A percentile compares a stretch with the other conserved stretches of the same genome.
phyloP scores from a whole-genome alignment of 2,888 invertebrate genomes.

The Eupithecia subumbrata region DNA sequence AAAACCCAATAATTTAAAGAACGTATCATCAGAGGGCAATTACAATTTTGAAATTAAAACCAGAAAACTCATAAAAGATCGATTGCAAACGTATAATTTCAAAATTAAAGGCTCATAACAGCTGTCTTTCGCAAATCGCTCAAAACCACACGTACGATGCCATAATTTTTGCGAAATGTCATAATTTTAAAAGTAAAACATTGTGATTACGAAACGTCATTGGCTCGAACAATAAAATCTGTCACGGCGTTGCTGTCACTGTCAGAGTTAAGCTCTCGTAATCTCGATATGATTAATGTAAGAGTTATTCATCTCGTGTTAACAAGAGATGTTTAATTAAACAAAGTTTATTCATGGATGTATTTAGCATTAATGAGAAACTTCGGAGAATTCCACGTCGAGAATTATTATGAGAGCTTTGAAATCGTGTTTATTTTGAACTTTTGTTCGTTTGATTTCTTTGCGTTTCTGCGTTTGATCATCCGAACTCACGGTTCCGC shows the following conservation, averaged over 20 bases:
- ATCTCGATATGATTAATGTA: constrained; percentile 42
- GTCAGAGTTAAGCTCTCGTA: constrained; percentile 33
- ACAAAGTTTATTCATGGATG: constrained; percentile 39
- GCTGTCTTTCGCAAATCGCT: constrained; percentile 39
- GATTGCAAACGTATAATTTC: constrained; percentile 40
- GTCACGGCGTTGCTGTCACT: constrained; percentile 20
- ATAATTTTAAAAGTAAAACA: constrained; percentile 35
- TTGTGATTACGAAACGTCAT: constrained; percentile 27
- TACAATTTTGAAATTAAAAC: constrained; percentile 24
- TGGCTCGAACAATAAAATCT: constrained; percentile 36
- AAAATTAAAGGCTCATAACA: constrained; percentile 37
- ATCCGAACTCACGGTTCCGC: background rate
- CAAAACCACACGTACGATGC: constrained; percentile 38
- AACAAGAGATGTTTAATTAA: constrained; percentile 45
- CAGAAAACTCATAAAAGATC: constrained; percentile 26
- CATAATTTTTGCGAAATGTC: constrained; percentile 37
- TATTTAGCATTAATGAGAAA: constrained; percentile 40
- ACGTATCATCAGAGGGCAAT: constrained; percentile 21
- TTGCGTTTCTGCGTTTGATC: constrained; percentile 11
- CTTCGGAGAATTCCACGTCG: constrained; percentile 21
- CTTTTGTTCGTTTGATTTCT: constrained; percentile 8
- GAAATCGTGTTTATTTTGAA: constrained; percentile 14
- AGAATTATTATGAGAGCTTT: constrained; percentile 23
- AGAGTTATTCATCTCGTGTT: constrained; percentile 39
- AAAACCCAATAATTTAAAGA: constrained; percentile 16